phyloP scores from a whole-genome alignment of 2,113 vertebrate species.

The Morone chrysops region DNA sequence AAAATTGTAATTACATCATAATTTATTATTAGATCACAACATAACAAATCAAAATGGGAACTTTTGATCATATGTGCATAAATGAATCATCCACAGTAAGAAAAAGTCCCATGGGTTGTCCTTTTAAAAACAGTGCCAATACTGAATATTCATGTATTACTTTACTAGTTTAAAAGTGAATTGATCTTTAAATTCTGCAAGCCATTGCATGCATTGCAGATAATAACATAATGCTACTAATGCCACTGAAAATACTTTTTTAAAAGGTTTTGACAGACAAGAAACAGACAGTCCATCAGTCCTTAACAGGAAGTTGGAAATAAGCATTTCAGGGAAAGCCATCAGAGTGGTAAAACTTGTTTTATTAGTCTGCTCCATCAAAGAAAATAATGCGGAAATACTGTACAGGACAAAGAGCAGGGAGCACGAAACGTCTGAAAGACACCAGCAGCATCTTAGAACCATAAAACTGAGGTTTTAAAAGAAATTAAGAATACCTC shows the following conservation, averaged over 20 bases:
- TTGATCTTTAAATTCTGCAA: not conserved
- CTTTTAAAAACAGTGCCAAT: not conserved
- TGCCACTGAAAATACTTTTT: not conserved
- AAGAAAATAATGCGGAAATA: constrained; percentile 41
- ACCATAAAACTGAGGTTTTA: not conserved
- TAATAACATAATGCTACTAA: not conserved
- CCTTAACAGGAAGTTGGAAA: constrained; percentile 19
- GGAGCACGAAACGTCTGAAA: not conserved
- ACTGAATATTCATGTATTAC: not conserved
- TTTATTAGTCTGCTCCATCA: not conserved
- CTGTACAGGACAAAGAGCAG: not conserved
- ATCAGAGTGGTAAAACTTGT: constrained; percentile 20
- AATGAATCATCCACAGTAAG: not conserved
- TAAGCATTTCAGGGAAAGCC: constrained; percentile 33
- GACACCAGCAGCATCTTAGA: not conserved
- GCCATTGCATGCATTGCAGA: no score
- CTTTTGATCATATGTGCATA: not conserved
- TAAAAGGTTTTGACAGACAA: not conserved
- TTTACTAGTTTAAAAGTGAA: not conserved
- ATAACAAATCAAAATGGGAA: not conserved
- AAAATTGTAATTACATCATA: not conserved
- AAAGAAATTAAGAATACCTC: not conserved
- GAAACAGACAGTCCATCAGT: not conserved
- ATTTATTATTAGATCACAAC: not conserved
- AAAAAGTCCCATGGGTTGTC: not conserved